Percentiles rank a stretch among this genome's conserved stretches.
Evolutionary conservation across 1,140 invertebrate genomes (phyloP).

Genomic region (Eriocheir sinensis): DNA sequence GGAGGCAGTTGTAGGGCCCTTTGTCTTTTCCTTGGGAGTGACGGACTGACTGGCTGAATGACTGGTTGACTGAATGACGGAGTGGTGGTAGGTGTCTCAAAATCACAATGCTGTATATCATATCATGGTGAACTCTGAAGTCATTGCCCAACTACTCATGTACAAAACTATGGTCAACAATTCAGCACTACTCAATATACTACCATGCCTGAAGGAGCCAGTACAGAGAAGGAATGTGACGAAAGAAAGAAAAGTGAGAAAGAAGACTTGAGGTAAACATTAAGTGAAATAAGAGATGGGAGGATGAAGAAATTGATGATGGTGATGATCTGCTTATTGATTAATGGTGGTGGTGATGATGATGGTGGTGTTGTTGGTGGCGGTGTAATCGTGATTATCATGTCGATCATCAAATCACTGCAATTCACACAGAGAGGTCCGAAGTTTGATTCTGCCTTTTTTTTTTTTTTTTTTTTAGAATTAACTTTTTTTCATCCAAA

Average conservation of each 20-base stretch:
- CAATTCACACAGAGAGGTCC: neutral
- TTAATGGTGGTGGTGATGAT: neutral
- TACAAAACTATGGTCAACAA: constrained; percentile 64
- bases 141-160: constrained; percentile 66
- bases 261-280: neutral
- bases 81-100: neutral
- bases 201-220: constrained; percentile 69
- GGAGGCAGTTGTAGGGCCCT: neutral
- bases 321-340: too few relatives aligned
- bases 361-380: neutral
- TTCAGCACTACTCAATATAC: constrained; percentile 68
- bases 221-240: neutral
- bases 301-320: neutral
- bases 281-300: neutral
- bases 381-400: too few relatives aligned
- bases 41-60: too few relatives aligned
- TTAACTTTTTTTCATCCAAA: neutral
- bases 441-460: neutral
- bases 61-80: neutral
- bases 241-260: neutral
- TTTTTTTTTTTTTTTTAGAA: neutral
- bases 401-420: neutral
- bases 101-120: constrained; percentile 1
- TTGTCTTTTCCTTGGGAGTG: too few relatives aligned
- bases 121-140: constrained; percentile 58